Evolutionary conservation across 2,888 invertebrate species (phyloP).

Genomic region (Calliscelio sp.): DNA sequence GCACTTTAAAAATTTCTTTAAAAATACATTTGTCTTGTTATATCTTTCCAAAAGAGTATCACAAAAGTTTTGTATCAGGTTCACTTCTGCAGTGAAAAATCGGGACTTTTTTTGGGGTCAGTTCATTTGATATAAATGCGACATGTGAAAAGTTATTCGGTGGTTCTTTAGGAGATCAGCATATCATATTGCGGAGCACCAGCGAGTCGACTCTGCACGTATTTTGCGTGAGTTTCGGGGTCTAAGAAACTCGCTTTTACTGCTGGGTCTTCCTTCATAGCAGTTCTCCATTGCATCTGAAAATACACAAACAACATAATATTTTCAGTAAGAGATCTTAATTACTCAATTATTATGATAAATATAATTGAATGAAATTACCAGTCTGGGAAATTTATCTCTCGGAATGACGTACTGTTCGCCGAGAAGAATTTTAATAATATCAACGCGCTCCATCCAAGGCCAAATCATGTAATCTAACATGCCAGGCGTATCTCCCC

Average conservation of each 20-base stretch:
- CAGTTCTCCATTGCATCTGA: conserved; percentile 90
- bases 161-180: conserved; percentile 57
- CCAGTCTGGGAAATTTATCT: conserved; percentile 89
- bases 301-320: no score
- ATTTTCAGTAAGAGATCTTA: no score
- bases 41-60: conserved; percentile 35
- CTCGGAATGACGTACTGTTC: conserved; percentile 89
- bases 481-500: conserved; percentile 91
- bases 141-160: background rate
- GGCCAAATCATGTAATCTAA: conserved; percentile 95
- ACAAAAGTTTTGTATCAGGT: conserved; percentile 32
- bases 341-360: no score
- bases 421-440: conserved; percentile 88
- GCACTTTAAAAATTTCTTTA: background rate
- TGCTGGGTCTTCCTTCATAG: conserved; percentile 90
- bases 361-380: no score
- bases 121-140: conserved; percentile 34
- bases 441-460: conserved; percentile 91
- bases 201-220: conserved; percentile 88
- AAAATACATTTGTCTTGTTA: conserved; percentile 21
- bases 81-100: background rate
- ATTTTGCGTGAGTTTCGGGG: conserved; percentile 91
- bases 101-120: background rate
- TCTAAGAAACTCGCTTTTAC: conserved; percentile 90
- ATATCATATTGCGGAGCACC: conserved; percentile 90